These are phyloP conservation scores for Rotaria socialis DNA, from an alignment of 2,888 invertebrate species.

Conservation along the genomic window DNA sequence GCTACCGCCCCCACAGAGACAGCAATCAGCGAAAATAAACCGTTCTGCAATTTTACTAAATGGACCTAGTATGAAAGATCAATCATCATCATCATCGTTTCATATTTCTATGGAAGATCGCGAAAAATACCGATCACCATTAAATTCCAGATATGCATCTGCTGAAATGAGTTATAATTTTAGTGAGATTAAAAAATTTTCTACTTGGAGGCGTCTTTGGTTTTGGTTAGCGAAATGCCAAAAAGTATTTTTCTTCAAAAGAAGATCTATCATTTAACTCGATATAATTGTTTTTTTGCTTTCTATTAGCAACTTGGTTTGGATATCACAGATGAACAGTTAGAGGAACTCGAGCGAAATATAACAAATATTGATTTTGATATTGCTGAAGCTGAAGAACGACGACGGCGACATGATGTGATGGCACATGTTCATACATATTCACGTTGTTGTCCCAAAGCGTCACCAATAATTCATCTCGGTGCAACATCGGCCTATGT, in stretches of 20 bases:
- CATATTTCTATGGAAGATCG: background rate
- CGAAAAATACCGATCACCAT: conserved; percentile 63
- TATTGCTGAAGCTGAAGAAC: conserved; percentile 79
- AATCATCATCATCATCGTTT: conserved; percentile 1
- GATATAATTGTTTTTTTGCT: background rate
- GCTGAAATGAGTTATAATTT: conserved; percentile 90
- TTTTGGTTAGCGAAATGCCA: conserved; percentile 85
- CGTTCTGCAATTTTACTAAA: background rate
- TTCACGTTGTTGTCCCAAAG: conserved; percentile 78
- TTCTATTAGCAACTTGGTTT: conserved; percentile 68
- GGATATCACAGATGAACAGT: conserved; percentile 76
- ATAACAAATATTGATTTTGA: conserved; percentile 79
- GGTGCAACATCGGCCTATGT: conserved; percentile 95
- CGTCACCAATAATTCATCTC: conserved; percentile 86
- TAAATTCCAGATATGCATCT: conserved; percentile 87
- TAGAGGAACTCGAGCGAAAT: conserved; percentile 75
- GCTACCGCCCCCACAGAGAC: background rate
- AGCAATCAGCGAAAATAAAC: background rate
- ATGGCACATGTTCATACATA: conserved; percentile 98
- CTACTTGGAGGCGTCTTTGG: conserved; percentile 92
- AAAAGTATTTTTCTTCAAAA: conserved; percentile 61
- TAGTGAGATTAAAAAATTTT: conserved; percentile 89
- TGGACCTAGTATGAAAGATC: conserved; percentile 23
- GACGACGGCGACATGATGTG: conserved; percentile 83
- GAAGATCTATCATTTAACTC: background rate